These are phyloP conservation scores for Herminia tarsipennalis DNA, from an alignment of 2,888 invertebrate species.

Conservation along the genomic window DNA sequence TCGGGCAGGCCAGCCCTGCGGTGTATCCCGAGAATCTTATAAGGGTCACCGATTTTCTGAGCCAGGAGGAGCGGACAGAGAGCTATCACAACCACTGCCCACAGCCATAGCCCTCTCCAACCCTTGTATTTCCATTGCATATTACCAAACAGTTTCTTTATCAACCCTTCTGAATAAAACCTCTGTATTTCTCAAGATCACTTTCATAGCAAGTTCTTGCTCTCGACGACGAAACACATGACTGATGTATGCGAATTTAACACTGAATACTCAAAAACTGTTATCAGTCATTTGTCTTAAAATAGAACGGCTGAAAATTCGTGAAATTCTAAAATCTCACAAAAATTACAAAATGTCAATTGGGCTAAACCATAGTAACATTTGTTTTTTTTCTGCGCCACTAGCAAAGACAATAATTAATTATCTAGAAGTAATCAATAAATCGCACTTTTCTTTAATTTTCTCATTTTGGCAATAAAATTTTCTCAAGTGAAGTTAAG, in stretches of 20 bases:
- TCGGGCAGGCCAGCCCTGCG: constrained; percentile 91
- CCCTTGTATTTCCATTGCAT: constrained; percentile 79
- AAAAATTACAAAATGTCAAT: constrained; percentile 69
- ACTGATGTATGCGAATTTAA: constrained; percentile 50
- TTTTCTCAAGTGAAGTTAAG: no score
- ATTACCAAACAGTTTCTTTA: constrained; percentile 56
- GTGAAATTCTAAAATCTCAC: constrained; percentile 66
- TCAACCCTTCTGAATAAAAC: constrained; percentile 48
- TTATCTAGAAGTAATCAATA: constrained; percentile 20
- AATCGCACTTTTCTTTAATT: background rate
- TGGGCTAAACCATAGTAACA: constrained; percentile 49
- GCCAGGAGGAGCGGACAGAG: constrained; percentile 58
- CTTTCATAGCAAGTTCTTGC: constrained; percentile 54
- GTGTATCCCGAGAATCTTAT: constrained; percentile 92
- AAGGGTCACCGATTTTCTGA: constrained; percentile 91
- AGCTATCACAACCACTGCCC: constrained; percentile 55
- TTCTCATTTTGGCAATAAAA: background rate
- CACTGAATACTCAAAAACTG: constrained; percentile 58
- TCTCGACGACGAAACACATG: constrained; percentile 54
- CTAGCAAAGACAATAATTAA: constrained; percentile 30
- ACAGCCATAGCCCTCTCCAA: constrained; percentile 72
- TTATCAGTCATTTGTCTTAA: constrained; percentile 81
- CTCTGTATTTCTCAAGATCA: constrained; percentile 56
- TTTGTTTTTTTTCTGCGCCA: constrained; percentile 42
- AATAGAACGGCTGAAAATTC: constrained; percentile 78